Evolutionary conservation across 1,140 invertebrate species (phyloP).

Genomic region (Lanistes nyassanus): DNA sequence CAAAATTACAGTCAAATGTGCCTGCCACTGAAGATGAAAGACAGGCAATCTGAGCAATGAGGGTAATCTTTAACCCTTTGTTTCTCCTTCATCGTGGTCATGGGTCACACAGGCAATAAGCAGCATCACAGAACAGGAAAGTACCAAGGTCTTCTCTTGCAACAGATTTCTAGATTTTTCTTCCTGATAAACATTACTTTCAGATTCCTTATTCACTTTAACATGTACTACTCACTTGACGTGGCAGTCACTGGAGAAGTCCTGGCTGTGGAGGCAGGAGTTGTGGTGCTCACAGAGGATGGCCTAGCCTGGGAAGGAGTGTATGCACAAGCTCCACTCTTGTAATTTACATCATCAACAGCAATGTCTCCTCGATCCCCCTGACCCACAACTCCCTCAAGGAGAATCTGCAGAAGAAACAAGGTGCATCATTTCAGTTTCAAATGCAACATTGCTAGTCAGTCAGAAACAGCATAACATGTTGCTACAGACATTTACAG

Average conservation of each 20-base stretch:
- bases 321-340: conserved; percentile 41
- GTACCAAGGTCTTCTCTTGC: not conserved
- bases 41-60: not conserved
- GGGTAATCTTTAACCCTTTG: too few relatives aligned
- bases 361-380: conserved; percentile 57
- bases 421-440: not conserved
- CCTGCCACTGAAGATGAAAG: conserved; percentile 16
- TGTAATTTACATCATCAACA: conserved; percentile 54
- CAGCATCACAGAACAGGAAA: too few relatives aligned
- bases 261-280: too few relatives aligned
- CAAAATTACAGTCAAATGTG: conserved; percentile 53
- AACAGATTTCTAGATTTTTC: not conserved
- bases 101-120: too few relatives aligned
- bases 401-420: conserved; percentile 39
- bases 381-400: conserved; percentile 45
- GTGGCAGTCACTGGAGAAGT: too few relatives aligned
- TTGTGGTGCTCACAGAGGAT: not conserved
- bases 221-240: too few relatives aligned
- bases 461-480: too few relatives aligned
- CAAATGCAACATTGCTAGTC: too few relatives aligned
- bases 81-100: too few relatives aligned
- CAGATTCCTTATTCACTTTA: too few relatives aligned
- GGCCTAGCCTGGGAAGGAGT: not conserved
- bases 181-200: not conserved
- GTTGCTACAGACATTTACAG: too few relatives aligned